These are phyloP conservation scores for Siderastrea siderea DNA, from an alignment of 92 coral and sea anemone genomes.

Conservation along the genomic window DNA sequence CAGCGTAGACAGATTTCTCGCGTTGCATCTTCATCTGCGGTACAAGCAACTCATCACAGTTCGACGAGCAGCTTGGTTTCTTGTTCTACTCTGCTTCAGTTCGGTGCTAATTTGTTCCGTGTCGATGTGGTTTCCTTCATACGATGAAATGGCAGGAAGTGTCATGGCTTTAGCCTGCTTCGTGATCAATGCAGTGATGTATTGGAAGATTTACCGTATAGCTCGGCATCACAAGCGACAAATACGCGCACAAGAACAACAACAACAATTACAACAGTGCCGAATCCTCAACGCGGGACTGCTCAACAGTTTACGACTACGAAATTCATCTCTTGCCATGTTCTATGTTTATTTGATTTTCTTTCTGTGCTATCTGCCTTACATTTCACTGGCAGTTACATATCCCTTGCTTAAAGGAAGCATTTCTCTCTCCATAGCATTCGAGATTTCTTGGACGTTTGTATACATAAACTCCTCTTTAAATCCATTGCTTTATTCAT, in stretches of 20 bases:
- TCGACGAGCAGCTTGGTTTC: conserved; percentile 7
- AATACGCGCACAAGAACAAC: not conserved
- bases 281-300: not conserved
- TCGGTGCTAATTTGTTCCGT: not conserved
- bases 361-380: conserved; percentile 16
- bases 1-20: conserved; percentile 51
- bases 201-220: conserved; percentile 26
- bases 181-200: conserved; percentile 8
- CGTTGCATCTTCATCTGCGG: conserved; percentile 51
- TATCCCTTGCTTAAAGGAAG: conserved; percentile 1
- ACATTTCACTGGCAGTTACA: not conserved
- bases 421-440: not conserved
- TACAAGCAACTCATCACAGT: conserved; percentile 32
- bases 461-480: conserved; percentile 21
- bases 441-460: conserved; percentile 17
- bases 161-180: not conserved
- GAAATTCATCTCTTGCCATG: not conserved
- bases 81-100: not conserved
- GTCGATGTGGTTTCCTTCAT: not conserved
- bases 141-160: not conserved
- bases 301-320: conserved; percentile 2
- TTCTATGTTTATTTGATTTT: conserved; percentile 19
- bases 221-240: conserved; percentile 6
- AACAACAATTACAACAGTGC: not conserved
- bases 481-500: conserved; percentile 18